A percentile compares a stretch with the other conserved stretches of the same genome.
phyloP scores from a whole-genome alignment of 2,888 invertebrate genomes.

The Sarcophaga subvicina region DNA sequence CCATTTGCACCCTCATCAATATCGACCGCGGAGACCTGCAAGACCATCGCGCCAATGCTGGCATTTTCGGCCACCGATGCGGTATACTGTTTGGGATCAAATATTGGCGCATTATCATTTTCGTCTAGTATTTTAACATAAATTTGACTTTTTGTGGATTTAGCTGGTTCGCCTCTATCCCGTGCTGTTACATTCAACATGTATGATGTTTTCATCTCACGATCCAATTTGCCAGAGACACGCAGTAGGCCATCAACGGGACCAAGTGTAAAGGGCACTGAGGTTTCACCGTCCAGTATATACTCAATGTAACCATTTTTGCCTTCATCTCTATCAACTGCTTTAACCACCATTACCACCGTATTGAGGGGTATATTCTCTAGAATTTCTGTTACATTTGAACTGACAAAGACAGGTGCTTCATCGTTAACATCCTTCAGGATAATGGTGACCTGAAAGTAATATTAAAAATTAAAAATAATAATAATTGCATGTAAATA shows the following conservation, averaged over 20 bases:
- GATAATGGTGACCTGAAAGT: constrained; percentile 91
- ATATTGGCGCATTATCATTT: constrained; percentile 94
- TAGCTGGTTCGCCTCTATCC: constrained; percentile 93
- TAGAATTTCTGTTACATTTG: constrained; percentile 89
- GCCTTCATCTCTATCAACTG: constrained; percentile 94
- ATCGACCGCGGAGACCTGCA: constrained; percentile 95
- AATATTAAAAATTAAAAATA: not conserved
- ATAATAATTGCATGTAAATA: not conserved
- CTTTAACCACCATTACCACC: constrained; percentile 94
- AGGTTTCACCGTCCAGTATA: constrained; percentile 83
- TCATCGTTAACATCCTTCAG: constrained; percentile 96
- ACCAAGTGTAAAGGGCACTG: constrained; percentile 90
- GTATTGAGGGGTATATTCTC: constrained; percentile 94
- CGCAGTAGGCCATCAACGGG: constrained; percentile 93
- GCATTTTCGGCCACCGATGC: constrained; percentile 96
- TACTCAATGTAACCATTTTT: constrained; percentile 96
- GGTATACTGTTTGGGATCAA: constrained; percentile 94
- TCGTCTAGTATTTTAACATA: constrained; percentile 91
- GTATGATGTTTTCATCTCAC: constrained; percentile 90
- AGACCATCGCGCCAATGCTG: constrained; percentile 94
- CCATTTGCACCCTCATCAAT: constrained; percentile 94
- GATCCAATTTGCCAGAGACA: constrained; percentile 92
- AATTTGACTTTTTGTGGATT: constrained; percentile 87
- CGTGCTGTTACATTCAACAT: constrained; percentile 90
- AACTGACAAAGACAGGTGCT: constrained; percentile 92